Conservation (phyloP, 2,113 vertebrate species). For the Podocnemis expansa region DNA sequence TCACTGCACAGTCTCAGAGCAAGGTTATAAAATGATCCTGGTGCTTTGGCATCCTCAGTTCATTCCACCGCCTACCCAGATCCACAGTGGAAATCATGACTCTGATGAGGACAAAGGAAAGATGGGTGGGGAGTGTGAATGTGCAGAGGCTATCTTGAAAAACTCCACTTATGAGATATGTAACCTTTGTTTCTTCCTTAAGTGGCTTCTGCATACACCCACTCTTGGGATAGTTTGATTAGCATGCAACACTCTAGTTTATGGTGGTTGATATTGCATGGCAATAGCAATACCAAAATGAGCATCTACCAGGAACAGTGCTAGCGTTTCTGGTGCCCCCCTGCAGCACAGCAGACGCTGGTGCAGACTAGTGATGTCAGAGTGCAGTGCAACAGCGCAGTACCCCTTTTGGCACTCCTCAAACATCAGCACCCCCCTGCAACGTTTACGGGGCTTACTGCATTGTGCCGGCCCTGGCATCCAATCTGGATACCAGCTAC, state of each 20-base stretch:
- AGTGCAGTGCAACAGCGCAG: too few relatives aligned
- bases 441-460: too few relatives aligned
- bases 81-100: neutral
- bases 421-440: too few relatives aligned
- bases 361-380: too few relatives aligned
- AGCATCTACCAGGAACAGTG: too few relatives aligned
- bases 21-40: neutral
- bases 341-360: too few relatives aligned
- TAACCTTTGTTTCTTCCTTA: neutral
- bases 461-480: too few relatives aligned
- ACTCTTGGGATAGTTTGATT: neutral
- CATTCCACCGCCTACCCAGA: neutral
- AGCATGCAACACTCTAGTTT: neutral
- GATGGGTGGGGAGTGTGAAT: neutral
- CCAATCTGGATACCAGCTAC: neutral
- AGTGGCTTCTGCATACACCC: neutral
- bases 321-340: too few relatives aligned
- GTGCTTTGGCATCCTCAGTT: neutral
- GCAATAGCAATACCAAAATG: neutral
- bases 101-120: neutral
- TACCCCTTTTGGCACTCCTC: too few relatives aligned
- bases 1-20: neutral
- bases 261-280: neutral
- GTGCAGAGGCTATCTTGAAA: neutral
- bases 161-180: neutral